Conservation (phyloP, 2,113 vertebrate genomes). For the Leucopsar rothschildi region DNA sequence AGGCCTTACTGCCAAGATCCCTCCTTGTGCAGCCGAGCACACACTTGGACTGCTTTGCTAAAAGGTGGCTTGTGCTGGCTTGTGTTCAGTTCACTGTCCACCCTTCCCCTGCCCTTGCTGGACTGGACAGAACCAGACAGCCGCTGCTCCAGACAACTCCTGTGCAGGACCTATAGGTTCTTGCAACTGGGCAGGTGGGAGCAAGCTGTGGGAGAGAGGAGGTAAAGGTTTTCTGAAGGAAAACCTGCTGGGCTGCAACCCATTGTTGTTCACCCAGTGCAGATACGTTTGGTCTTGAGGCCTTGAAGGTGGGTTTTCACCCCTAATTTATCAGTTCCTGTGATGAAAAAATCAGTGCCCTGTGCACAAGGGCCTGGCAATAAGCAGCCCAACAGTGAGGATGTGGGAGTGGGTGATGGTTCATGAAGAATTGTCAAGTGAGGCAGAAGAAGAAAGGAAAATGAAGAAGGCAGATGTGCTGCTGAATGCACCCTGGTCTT, state of each 20-base stretch:
- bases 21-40: background rate
- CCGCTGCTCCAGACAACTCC: background rate
- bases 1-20: background rate
- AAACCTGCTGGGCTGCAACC: background rate
- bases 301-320: background rate
- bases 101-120: rapidly evolving
- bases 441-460: background rate
- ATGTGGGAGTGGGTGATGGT: background rate
- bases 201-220: background rate
- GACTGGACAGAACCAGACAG: background rate
- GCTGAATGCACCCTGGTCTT: background rate
- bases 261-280: rapidly evolving
- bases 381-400: background rate
- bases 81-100: background rate
- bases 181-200: background rate
- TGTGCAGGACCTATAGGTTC: too few species aligned
- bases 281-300: background rate
- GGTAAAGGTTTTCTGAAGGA: background rate
- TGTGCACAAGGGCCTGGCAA: background rate
- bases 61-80: background rate
- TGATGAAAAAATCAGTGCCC: background rate
- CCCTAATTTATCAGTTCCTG: background rate
- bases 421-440: background rate
- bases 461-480: background rate
- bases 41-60: background rate